Base-by-base conservation (phyloP, 53 echinoderm and acorn worm species). In the Temnopleurus reevesii region DNA sequence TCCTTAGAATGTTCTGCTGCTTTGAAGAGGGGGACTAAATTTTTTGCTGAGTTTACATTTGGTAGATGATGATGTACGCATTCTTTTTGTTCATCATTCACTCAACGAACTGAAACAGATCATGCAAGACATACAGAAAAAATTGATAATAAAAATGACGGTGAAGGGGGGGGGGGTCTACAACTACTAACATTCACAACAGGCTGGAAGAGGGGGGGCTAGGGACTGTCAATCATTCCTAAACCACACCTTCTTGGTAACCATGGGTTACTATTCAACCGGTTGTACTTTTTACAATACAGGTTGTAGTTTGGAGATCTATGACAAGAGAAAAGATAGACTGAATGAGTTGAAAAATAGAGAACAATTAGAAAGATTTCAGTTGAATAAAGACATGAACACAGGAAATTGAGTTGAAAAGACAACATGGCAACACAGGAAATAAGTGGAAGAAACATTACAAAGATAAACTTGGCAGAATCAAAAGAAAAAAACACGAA, bases 241-340 rank as follows among this genome's bases (percentile, higher is more conserved):
- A 86, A 77, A 65, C 88, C 76, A 87, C 53, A 87, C 88, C 88
- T 87, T 87, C 53, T 65, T 36, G 53, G 65, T 71, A 87, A 87
- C 88, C 88, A 66, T 34, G 88, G 88, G 71, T 87, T 87, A 66
- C 35, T 87, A 87, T 87, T 87, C 88, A 87, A 66, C 21, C 88
- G 65, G 53, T 87, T 87, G 88, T 87, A 87, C 88, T 87, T 87
- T 87, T 87, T 87, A 66, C 88, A 87, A 63, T 87, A 85, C 85
- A 85, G 85, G 85, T 85, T 83, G 83, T 56, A 86, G 18, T 45
- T 87, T 87, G 88, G 88, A 49, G 88, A 87, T 87, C 88, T 87
- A 45, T 59, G 46, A 90, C 53, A 90, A 81, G 90, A 61, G 86
- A 55, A 35, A 51, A 55, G 63, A 19, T 57, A 19, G 0, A 21